A percentile compares a stretch with the other conserved stretches of the same genome.
phyloP scores from a whole-genome alignment of 1,140 invertebrate genomes.

The Lasioglossum albipes region DNA sequence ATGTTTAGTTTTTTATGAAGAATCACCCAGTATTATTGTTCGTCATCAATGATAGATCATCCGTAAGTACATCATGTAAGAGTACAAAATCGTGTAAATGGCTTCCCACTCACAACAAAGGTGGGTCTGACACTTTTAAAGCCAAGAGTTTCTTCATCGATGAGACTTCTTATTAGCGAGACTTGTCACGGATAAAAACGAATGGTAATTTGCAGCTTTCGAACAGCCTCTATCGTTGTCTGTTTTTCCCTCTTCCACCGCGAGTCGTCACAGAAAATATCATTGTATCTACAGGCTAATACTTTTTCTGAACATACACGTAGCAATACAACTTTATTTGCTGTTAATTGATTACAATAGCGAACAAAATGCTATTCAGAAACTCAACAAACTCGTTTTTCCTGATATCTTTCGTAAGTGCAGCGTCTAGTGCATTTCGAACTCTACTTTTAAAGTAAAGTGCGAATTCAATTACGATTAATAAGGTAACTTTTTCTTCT shows the following conservation, averaged over 20 bases:
- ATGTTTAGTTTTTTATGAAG: too few species aligned
- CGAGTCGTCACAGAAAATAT: background rate
- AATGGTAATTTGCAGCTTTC: background rate
- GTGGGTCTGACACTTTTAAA: background rate
- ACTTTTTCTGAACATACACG: background rate
- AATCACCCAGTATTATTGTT: background rate
- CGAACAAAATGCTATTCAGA: background rate
- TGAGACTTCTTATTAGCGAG: background rate
- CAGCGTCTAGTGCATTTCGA: too few species aligned
- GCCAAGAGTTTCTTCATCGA: constrained; percentile 27
- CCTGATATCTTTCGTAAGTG: background rate
- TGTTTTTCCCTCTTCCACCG: background rate
- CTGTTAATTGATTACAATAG: background rate
- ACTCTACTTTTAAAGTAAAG: too few species aligned
- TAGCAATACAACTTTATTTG: background rate
- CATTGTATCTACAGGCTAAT: too few species aligned
- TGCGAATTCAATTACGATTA: too few species aligned
- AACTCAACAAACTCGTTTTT: background rate
- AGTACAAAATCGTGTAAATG: background rate
- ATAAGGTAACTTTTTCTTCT: too few species aligned
- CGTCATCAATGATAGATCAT: background rate
- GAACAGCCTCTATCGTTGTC: constrained; percentile 1
- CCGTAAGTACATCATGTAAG: background rate
- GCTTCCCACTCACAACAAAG: background rate
- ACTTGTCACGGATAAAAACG: background rate